Percentiles rank a stretch among this genome's conserved stretches.
These are phyloP conservation scores for Nematostella vectensis DNA, from an alignment of 92 coral and sea anemone species.

Conservation along the genomic window DNA sequence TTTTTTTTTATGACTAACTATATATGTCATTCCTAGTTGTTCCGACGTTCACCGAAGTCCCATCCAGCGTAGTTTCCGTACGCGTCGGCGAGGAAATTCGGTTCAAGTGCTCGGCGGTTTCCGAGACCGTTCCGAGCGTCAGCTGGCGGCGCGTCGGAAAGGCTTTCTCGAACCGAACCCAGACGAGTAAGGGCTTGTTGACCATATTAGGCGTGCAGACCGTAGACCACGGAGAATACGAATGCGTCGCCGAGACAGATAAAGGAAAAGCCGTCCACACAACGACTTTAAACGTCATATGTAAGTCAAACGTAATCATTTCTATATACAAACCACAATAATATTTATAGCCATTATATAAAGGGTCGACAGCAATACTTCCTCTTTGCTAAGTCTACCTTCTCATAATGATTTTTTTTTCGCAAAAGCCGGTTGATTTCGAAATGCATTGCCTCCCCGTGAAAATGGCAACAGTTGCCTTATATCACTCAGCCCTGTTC, in stretches of 20 bases:
- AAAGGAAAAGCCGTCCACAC: slow-evolving; percentile 53
- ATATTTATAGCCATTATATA: too few relatives aligned
- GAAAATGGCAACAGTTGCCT: too few relatives aligned
- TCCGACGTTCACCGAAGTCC: slow-evolving; percentile 66
- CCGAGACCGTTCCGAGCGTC: slow-evolving; percentile 35
- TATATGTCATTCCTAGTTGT: too few relatives aligned
- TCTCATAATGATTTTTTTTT: too few relatives aligned
- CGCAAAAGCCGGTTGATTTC: too few relatives aligned
- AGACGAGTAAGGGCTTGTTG: slow-evolving; percentile 49
- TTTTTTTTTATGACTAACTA: too few relatives aligned
- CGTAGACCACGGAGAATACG: slow-evolving; percentile 79
- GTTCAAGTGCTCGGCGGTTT: slow-evolving; percentile 64
- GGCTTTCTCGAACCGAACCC: slow-evolving; percentile 65
- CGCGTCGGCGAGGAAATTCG: slow-evolving; percentile 67
- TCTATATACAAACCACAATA: too few relatives aligned
- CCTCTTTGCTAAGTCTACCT: too few relatives aligned
- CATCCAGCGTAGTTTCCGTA: slow-evolving; percentile 64
- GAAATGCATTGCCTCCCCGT: too few relatives aligned
- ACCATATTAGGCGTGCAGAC: slow-evolving; percentile 45
- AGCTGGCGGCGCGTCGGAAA: slow-evolving; percentile 69
- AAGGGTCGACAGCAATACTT: too few relatives aligned
- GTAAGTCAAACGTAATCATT: slow-evolving; percentile 45
- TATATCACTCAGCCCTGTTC: too few relatives aligned
- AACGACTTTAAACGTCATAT: slow-evolving; percentile 59
- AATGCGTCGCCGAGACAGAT: slow-evolving; percentile 62